Base-by-base conservation (phyloP, 2,797 vertebrate species). In the Cossypha niveicapilla region DNA sequence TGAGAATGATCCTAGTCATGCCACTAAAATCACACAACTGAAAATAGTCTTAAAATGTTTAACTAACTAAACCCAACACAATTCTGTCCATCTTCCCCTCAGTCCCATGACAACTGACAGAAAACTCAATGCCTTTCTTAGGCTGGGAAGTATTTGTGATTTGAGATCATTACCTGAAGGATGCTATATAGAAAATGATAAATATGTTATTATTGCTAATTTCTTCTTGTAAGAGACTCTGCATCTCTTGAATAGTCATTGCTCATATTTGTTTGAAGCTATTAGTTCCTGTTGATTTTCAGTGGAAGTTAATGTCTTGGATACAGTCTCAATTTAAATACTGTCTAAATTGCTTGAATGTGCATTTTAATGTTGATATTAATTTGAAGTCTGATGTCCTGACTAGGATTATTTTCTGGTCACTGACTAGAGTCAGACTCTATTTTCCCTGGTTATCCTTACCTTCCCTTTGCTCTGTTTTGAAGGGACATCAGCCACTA, bases 401-500 rank as follows among this genome's bases (percentile, higher is more conserved):
- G 58, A 34, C 27, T 60, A 47, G 50, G 42, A 35, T 78, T 61
- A 27, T 72, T 48, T 91, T 54, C 42, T 54, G 54, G 11, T 67
- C 54, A 50, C 44, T 51, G n/a, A 18, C 56, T 9, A 18, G 39
- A 62, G 50, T n/a, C 70, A 44, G 45, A 30, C 18, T 61, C 13
- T 44, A 0, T 62, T 67, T 75, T 39, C 28, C 22, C 25, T 47
- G 13, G 9, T 32, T 62, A 25, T 37, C 32, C 39, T 81, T 25
- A 50, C 18, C 16, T 60, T 58, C 28, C 27, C 16, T 80, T 56
- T 85, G 30, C 18, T 87, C 57, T 93, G 47, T 45, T 90, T 88
- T 91, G 48, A 94, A 98, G 97, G 98, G 98, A 93, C 89, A 34
- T 94, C 96, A 0, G 30, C 62, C 86, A 82, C 89, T 30, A 75